Evolutionary conservation across 2,113 vertebrate species (phyloP).

Genomic region (Meles meles): DNA sequence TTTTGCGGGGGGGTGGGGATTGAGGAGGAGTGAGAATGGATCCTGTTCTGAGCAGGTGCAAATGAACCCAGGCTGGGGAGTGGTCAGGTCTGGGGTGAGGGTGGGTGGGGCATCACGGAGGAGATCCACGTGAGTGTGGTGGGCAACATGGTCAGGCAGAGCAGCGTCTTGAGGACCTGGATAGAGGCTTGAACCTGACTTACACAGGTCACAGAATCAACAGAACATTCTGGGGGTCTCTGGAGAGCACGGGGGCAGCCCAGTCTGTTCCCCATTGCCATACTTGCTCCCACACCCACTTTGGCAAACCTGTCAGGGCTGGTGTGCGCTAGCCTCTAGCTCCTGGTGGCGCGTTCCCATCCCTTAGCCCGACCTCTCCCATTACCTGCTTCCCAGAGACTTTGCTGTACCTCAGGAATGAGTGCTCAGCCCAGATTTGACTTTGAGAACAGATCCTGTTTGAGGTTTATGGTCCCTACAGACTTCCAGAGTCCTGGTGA

Average conservation of each 20-base stretch:
- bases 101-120: rapidly evolving
- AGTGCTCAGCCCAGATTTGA: neutral
- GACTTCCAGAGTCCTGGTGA: neutral
- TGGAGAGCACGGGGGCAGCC: neutral
- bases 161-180: neutral
- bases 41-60: neutral
- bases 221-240: neutral
- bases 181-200: neutral
- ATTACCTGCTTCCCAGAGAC: neutral
- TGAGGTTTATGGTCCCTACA: neutral
- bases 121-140: neutral
- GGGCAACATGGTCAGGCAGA: neutral
- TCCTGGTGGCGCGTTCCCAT: neutral
- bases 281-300: neutral
- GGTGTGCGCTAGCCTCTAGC: rapidly evolving
- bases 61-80: neutral
- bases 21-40: neutral
- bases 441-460: neutral
- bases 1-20: neutral
- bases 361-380: too few species aligned
- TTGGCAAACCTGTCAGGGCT: rapidly evolving
- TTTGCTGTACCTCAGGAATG: neutral
- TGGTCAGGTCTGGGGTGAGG: neutral
- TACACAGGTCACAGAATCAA: neutral
- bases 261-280: rapidly evolving